phyloP scores from a whole-genome alignment of 2,113 vertebrate genomes.

The Gavialis gangeticus region DNA sequence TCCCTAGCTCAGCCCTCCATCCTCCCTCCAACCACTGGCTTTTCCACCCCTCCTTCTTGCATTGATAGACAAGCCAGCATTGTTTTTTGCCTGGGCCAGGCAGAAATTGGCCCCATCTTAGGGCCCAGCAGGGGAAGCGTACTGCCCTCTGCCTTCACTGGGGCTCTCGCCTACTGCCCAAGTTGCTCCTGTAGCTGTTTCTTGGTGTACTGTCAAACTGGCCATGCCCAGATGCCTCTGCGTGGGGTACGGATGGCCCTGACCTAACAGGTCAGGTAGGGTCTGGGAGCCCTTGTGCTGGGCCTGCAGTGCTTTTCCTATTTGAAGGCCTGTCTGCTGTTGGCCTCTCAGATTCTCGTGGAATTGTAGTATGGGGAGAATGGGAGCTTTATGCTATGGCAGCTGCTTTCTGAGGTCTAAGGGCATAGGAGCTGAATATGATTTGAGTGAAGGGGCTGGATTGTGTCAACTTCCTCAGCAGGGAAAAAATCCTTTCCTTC shows the following conservation, averaged over 20 bases:
- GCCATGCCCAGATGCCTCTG: background rate
- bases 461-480: background rate
- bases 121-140: accelerated
- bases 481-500: background rate
- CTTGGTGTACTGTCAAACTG: background rate
- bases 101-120: background rate
- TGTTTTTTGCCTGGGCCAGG: background rate
- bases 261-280: background rate
- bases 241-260: background rate
- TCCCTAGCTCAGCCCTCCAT: background rate
- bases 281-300: background rate
- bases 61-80: accelerated
- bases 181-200: background rate
- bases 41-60: background rate
- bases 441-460: background rate
- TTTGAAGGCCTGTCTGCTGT: accelerated
- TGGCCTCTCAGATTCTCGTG: background rate
- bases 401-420: background rate
- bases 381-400: background rate
- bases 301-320: accelerated
- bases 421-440: background rate
- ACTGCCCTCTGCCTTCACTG: accelerated
- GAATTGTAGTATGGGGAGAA: background rate
- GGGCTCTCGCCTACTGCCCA: accelerated
- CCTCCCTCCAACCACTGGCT: background rate